Conservation (phyloP, 2,888 invertebrate species). For the Melinaea marsaeus region DNA sequence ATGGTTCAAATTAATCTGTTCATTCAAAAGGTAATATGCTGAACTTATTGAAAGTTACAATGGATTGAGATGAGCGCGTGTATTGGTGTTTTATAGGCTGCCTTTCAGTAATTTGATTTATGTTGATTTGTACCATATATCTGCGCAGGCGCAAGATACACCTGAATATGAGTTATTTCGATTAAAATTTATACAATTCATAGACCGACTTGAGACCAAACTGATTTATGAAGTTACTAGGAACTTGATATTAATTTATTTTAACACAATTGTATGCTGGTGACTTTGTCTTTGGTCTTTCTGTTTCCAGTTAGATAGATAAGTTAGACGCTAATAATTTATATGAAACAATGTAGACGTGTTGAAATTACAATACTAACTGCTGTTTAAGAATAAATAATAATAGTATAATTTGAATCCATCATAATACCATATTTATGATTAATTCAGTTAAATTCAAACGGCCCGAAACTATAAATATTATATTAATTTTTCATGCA, state of each 20-base stretch:
- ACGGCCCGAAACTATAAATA: too few species aligned
- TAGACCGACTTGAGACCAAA: background rate
- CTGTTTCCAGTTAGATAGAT: too few species aligned
- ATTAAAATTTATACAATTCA: conserved; percentile 1
- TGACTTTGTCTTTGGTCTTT: too few species aligned
- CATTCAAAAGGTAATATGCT: conserved; percentile 7
- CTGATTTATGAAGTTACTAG: conserved; percentile 3
- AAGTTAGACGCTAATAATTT: too few species aligned
- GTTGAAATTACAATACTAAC: too few species aligned
- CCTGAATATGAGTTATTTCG: conserved; percentile 5
- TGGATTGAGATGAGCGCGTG: conserved; percentile 44
- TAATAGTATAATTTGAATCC: too few species aligned
- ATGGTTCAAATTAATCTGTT: conserved; percentile 22
- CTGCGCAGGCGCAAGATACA: background rate
- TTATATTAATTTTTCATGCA: too few species aligned
- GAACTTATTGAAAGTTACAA: conserved; percentile 28
- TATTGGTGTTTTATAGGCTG: conserved; percentile 36
- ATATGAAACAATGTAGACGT: too few species aligned
- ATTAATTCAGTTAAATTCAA: too few species aligned
- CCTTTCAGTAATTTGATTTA: conserved; percentile 32
- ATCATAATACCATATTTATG: too few species aligned
- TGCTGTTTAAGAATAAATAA: too few species aligned
- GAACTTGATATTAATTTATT: background rate
- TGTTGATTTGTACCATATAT: conserved; percentile 21
- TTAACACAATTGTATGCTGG: background rate